These are phyloP conservation scores for Platerodrilus igneus DNA, from an alignment of 2,888 invertebrate species.

Conservation along the genomic window DNA sequence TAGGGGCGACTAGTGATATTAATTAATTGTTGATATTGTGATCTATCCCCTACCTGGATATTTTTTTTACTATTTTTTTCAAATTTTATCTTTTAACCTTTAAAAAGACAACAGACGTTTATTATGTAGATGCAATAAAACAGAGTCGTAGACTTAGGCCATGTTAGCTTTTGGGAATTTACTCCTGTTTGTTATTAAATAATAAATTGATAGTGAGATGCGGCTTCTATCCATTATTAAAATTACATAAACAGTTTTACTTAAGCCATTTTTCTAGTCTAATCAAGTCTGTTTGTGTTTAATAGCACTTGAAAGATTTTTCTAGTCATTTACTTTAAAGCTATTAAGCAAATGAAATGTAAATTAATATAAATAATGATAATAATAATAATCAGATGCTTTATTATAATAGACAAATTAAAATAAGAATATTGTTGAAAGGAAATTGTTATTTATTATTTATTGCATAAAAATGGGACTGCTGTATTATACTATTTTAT, in stretches of 20 bases:
- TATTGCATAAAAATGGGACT: constrained; percentile 39
- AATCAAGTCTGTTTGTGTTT: constrained; percentile 17
- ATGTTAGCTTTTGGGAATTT: constrained; percentile 11
- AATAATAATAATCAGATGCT: too few species aligned
- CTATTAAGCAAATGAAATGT: constrained; percentile 12
- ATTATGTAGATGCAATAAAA: constrained; percentile 13
- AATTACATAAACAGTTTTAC: too few species aligned
- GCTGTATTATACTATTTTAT: constrained; percentile 38
- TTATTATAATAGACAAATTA: constrained; percentile 14
- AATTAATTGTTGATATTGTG: constrained; percentile 20
- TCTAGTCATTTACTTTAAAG: constrained; percentile 22
- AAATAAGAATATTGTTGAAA: constrained; percentile 15
- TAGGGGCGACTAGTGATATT: constrained; percentile 18
- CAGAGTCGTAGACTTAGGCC: constrained; percentile 15
- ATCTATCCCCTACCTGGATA: constrained; percentile 16
- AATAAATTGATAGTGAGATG: too few species aligned
- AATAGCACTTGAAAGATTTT: constrained; percentile 18
- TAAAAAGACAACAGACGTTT: constrained; percentile 1
- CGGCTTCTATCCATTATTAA: too few species aligned
- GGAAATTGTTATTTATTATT: constrained; percentile 21
- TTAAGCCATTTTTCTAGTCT: constrained; percentile 19
- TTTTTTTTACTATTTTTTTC: constrained; percentile 21
- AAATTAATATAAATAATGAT: constrained; percentile 13
- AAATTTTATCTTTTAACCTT: constrained; percentile 9
- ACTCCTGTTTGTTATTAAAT: too few species aligned